A percentile compares a stretch with the other conserved stretches of the same genome.
phyloP scores from a whole-genome alignment of 2,888 invertebrate species.

The Globia sparganii region DNA sequence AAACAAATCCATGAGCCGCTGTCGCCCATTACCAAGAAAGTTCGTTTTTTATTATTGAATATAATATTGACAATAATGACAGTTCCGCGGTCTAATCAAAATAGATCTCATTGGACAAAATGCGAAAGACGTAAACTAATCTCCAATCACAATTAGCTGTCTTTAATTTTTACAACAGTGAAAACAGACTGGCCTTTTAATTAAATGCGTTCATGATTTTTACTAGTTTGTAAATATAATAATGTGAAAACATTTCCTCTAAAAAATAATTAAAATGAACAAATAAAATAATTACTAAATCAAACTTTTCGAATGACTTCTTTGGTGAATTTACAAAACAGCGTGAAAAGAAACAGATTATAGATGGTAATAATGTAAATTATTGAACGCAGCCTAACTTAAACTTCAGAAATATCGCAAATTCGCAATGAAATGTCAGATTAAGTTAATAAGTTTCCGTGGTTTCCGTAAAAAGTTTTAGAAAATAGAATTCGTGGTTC shows the following conservation, averaged over 20 bases:
- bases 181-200: constrained; percentile 4
- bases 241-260: background rate
- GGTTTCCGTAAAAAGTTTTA: constrained; percentile 49
- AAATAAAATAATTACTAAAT: background rate
- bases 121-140: accelerated
- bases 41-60: constrained; percentile 10
- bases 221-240: background rate
- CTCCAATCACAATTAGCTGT: background rate
- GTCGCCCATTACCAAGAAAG: constrained; percentile 31
- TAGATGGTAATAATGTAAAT: background rate
- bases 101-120: constrained; percentile 15
- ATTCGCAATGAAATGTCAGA: constrained; percentile 28
- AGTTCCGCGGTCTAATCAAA: accelerated
- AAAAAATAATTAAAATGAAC: background rate
- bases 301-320: background rate
- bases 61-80: background rate
- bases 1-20: constrained; percentile 63
- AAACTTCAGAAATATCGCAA: constrained; percentile 38
- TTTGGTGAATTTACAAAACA: background rate
- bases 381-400: constrained; percentile 45
- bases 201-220: constrained; percentile 34
- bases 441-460: constrained; percentile 5
- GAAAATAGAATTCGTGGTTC: constrained; percentile 6
- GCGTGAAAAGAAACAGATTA: background rate
- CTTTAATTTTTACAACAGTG: too few relatives aligned